A percentile compares a stretch with the other conserved stretches of the same genome.
Conservation (phyloP, 2,888 invertebrate genomes). For the Ormyrus pomaceus region DNA sequence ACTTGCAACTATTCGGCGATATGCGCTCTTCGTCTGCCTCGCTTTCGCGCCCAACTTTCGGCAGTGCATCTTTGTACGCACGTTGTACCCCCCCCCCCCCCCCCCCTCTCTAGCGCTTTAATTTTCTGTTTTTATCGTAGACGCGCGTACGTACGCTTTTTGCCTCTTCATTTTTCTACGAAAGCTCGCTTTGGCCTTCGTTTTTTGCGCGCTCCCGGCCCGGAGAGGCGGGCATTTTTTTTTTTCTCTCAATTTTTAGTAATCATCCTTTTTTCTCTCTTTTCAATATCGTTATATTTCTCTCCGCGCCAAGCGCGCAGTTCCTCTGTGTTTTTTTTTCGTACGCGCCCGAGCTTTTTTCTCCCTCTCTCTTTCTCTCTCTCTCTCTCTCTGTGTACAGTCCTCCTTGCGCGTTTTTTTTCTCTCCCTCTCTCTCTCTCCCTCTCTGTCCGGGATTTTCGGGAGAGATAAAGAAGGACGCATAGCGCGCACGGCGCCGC, state of each 20-base stretch:
- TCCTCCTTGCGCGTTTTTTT: slow-evolving; percentile 35
- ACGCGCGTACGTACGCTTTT: not conserved
- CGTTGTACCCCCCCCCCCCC: not conserved
- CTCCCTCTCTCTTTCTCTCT: slow-evolving; percentile 1
- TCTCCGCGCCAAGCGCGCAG: not conserved
- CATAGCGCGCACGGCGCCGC: too few species aligned
- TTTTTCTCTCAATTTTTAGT: slow-evolving; percentile 20
- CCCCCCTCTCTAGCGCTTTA: slow-evolving; percentile 20
- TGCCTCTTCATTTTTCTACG: slow-evolving; percentile 6
- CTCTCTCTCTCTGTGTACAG: slow-evolving; percentile 1
- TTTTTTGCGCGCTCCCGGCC: slow-evolving; percentile 14
- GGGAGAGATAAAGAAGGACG: slow-evolving; percentile 36
- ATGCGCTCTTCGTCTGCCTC: too few species aligned
- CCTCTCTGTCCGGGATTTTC: slow-evolving; percentile 37
- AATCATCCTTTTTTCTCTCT: slow-evolving; percentile 19
- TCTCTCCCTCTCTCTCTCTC: slow-evolving; percentile 22
- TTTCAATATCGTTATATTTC: slow-evolving; percentile 22
- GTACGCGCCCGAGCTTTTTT: slow-evolving; percentile 23
- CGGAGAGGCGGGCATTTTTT: not conserved
- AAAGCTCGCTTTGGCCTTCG: slow-evolving; percentile 8
- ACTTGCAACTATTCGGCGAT: not conserved
- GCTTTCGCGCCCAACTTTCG: slow-evolving; percentile 10
- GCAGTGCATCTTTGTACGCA: not conserved
- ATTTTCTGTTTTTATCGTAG: slow-evolving; percentile 27
- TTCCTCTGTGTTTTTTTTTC: slow-evolving; percentile 13